Evolutionary conservation across 2,888 invertebrate species (phyloP), one percentile per base, ranked within the genome.

Genomic region (Linnaemya tessellans): DNA sequence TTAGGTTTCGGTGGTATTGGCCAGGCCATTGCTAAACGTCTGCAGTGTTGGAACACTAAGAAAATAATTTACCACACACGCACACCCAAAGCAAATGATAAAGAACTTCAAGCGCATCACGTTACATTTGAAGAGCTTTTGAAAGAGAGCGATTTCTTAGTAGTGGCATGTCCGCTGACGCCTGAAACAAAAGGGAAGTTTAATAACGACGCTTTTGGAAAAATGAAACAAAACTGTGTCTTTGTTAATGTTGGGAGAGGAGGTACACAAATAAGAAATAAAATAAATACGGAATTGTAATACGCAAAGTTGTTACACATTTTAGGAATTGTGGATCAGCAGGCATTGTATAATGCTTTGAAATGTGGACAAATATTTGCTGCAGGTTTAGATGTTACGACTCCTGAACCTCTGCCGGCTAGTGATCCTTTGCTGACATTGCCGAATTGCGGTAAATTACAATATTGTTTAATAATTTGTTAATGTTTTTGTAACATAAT

Each of bases 351-450:
- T 75, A 94, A 94, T 60, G 98, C 98, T 0, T 92, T 99, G 70
- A 95, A 95, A 88, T 94, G 93, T 43, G 94, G 95, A 0, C 93
- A 94, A 86, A 98, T 98, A 79, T 96, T 95, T 90, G 97, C 96
- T 0, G 98, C 98, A 3, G 98, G 98, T 0, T 93, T 99, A 1
- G 99, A 99, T 91, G 98, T 99, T 1, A 97, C 96, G 89, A 95
- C 95, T 0, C 98, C 98, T 0, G 98, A 99, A 91, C 99, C 99
- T 0, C 91, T 99, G 67, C 97, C 98, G 0, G 93, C 94, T 1
- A 95, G 96, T 91, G 95, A 97, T 92, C 96, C 96, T 56, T 93
- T 99, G 1, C 90, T 97, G 1, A 94, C 94, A 51, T 92, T 98
- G 38, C 94, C 96, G 2, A 98, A 98, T 92, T 97, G 97, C 91